Evolutionary conservation across 2,113 vertebrate genomes (phyloP).

Genomic region (Excalfactoria chinensis): DNA sequence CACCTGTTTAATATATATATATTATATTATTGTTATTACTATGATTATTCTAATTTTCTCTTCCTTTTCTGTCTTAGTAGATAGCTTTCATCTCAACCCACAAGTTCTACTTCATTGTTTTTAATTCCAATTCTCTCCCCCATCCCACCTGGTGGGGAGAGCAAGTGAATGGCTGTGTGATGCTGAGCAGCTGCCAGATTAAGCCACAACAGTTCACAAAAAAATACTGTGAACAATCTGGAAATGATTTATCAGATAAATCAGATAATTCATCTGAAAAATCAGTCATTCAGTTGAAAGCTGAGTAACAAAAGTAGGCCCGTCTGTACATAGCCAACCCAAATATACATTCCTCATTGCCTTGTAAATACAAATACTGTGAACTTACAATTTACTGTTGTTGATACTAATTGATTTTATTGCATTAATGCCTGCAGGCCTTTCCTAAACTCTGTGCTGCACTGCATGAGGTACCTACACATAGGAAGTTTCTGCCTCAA

Average conservation of each 20-base stretch:
- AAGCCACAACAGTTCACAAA: not conserved
- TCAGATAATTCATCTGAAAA: conserved; percentile 44
- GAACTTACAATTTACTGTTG: not conserved
- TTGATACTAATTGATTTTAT: not conserved
- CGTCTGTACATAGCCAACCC: not conserved
- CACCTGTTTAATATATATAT: not conserved
- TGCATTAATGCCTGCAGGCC: not conserved
- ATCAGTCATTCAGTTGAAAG: conserved; percentile 39
- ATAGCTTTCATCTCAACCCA: not conserved
- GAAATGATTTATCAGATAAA: conserved; percentile 44
- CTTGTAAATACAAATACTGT: not conserved
- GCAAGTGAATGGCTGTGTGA: not conserved
- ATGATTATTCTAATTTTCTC: not conserved
- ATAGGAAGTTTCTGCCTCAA: not conserved
- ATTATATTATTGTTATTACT: no score
- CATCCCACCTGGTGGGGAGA: not conserved
- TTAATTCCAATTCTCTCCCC: not conserved
- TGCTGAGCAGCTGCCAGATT: not conserved
- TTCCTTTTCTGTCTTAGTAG: not conserved
- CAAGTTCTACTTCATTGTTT: not conserved
- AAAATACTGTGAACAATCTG: conserved; percentile 22
- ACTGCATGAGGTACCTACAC: not conserved
- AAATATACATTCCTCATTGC: not conserved
- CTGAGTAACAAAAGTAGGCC: not conserved
- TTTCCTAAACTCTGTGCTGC: not conserved